A percentile compares a stretch with the other conserved stretches of the same genome.
phyloP scores from a whole-genome alignment of 2,888 invertebrate species.

The Caenorhabditis becei region DNA sequence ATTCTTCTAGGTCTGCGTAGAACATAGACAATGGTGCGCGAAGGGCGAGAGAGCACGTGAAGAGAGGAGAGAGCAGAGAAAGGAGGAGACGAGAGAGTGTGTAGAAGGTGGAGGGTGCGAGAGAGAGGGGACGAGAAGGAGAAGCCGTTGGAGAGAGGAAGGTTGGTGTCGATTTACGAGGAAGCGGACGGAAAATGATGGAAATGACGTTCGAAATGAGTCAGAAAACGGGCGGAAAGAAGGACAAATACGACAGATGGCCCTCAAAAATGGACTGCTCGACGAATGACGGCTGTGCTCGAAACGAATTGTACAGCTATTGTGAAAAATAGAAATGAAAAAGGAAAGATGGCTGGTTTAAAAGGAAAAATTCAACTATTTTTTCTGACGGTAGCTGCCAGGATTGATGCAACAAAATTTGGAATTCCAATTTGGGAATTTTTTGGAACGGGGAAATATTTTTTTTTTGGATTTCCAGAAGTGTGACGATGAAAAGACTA shows the following conservation, averaged over 20 bases:
- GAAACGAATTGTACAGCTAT: too few relatives aligned
- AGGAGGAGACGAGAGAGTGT: background rate
- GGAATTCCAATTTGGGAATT: too few relatives aligned
- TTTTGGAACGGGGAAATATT: too few relatives aligned
- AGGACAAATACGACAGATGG: background rate
- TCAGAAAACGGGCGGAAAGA: background rate
- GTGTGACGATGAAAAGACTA: too few relatives aligned
- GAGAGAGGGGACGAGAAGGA: slow-evolving; percentile 10
- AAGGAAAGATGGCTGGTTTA: too few relatives aligned
- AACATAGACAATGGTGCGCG: background rate
- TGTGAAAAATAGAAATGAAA: too few relatives aligned
- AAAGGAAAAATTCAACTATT: too few relatives aligned
- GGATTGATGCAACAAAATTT: too few relatives aligned
- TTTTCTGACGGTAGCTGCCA: too few relatives aligned
- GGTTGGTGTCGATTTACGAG: slow-evolving; percentile 46
- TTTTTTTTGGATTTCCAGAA: too few relatives aligned
- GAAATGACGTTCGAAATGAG: background rate
- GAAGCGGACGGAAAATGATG: background rate
- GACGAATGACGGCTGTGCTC: too few relatives aligned
- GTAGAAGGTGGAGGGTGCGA: slow-evolving; percentile 1
- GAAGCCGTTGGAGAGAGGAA: slow-evolving; percentile 25
- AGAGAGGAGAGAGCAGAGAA: slow-evolving; percentile 18
- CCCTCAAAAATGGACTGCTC: background rate
- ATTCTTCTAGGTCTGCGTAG: background rate
- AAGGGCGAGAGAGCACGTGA: slow-evolving; percentile 15